These are phyloP conservation scores for Nebria salina DNA, from an alignment of 2,888 invertebrate genomes.

Conservation along the genomic window DNA sequence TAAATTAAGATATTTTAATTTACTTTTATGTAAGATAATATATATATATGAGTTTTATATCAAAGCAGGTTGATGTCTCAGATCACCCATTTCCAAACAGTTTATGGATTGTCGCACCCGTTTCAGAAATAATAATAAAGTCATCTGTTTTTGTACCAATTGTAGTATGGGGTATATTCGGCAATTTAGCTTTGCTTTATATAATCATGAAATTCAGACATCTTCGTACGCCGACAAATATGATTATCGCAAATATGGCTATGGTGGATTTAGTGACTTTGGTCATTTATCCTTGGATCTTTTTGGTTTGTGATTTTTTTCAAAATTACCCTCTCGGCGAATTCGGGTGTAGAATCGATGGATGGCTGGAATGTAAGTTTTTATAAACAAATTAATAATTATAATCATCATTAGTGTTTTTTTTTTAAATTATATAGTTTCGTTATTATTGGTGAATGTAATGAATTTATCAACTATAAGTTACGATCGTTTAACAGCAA, in stretches of 20 bases:
- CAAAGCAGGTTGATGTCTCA: slow-evolving; percentile 54
- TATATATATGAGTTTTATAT: not conserved
- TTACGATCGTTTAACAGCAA: slow-evolving; percentile 84
- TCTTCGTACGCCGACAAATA: slow-evolving; percentile 76
- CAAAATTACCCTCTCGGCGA: slow-evolving; percentile 80
- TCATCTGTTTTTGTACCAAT: slow-evolving; percentile 69
- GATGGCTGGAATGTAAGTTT: slow-evolving; percentile 75
- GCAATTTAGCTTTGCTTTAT: slow-evolving; percentile 73
- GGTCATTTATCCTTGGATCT: slow-evolving; percentile 78
- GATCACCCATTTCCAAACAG: slow-evolving; percentile 67
- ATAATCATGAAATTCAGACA: slow-evolving; percentile 71
- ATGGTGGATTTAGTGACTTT: slow-evolving; percentile 74
- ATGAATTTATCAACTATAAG: slow-evolving; percentile 81
- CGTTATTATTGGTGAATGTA: slow-evolving; percentile 78
- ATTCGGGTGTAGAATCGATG: slow-evolving; percentile 81
- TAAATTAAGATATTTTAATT: slow-evolving; percentile 4
- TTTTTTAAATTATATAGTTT: slow-evolving; percentile 61
- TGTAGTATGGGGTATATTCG: slow-evolving; percentile 72
- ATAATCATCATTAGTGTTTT: not conserved
- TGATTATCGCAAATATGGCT: slow-evolving; percentile 80
- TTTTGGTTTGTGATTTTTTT: slow-evolving; percentile 77
- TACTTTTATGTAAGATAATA: no score
- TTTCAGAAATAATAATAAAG: slow-evolving; percentile 71
- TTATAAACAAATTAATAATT: not conserved
- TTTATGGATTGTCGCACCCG: slow-evolving; percentile 72